These are phyloP conservation scores for Nomada ferruginata DNA, from an alignment of 2,888 invertebrate species.

Conservation along the genomic window DNA sequence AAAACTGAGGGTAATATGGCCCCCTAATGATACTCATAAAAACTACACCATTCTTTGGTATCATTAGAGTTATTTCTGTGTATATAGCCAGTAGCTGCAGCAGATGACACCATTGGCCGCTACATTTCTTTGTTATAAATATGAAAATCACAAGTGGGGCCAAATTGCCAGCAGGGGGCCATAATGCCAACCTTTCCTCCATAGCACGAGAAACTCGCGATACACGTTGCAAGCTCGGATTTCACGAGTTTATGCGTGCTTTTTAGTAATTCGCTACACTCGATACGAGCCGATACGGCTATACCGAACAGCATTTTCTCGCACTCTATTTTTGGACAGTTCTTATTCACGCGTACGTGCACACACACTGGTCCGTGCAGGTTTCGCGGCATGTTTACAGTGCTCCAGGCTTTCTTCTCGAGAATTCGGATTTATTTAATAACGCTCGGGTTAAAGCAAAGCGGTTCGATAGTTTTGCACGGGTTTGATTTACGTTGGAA, in stretches of 20 bases:
- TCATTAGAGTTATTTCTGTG: too few species aligned
- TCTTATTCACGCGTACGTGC: background rate
- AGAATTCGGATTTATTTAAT: background rate
- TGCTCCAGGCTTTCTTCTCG: background rate
- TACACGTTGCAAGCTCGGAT: background rate
- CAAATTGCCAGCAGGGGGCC: too few species aligned
- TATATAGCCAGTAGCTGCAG: too few species aligned
- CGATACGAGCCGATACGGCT: too few species aligned
- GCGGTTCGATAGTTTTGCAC: background rate
- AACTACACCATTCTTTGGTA: too few species aligned
- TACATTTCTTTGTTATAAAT: too few species aligned
- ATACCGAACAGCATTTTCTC: conserved; percentile 16
- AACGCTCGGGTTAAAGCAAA: background rate
- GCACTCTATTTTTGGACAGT: conserved; percentile 27
- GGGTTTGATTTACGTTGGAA: background rate
- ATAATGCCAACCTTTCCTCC: too few species aligned
- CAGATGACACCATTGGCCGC: too few species aligned
- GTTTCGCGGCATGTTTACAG: background rate
- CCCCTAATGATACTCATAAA: too few species aligned
- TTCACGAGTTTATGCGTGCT: background rate
- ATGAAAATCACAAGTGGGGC: too few species aligned
- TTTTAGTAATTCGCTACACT: background rate
- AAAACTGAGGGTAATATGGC: too few species aligned
- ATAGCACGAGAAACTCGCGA: background rate
- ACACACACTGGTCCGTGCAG: background rate